Base-by-base conservation (phyloP, 2,888 invertebrate genomes). In the Drosophila atripex region DNA sequence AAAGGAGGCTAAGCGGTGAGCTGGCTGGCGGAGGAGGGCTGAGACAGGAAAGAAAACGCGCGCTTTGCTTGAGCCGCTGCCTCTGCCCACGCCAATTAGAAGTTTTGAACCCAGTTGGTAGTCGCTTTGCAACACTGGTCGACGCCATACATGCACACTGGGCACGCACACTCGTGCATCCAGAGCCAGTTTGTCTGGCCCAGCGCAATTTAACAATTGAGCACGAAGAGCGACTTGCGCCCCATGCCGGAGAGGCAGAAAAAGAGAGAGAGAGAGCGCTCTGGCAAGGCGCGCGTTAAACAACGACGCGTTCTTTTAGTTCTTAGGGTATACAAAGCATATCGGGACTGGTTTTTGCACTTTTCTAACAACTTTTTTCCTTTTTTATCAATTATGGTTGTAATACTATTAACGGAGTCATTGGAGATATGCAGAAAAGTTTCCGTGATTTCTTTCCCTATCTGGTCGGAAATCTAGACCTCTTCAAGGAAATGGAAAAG, bases 181-280 rank as follows among this genome's bases (percentile, higher is more conserved):
- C 43, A 60, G 52, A 69, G 61, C 71, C 69, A 70, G 71, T 70
- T 53, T 69, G 69, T 69, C 69, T 71, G 69, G 61, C 43, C 41
- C 45, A 41, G 41, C 51, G 58, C 65, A 63, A 71, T 69, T 63
- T 35, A 71, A 57, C 53, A 80, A 76, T 57, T 77, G 85, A 77
- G 84, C 77, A 71, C 47, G 38, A 73, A 85, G 82, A 83, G 88
- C 86, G 86, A 88, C 88, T 83, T 87, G 86, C 70, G 88, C 72
- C 52, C 32, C 32, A 12, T 32, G 32, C 32, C 38, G 43, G 43
- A 16, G 39, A 39, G 18, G 38, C 39, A 23, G 46, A 16, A 32
- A 23, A 28, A 53, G 38, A 47, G 47, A n/a, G 61, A 51, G 65
- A 69, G 41, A 18, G 41, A 18, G 43, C 8, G 18, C 1, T 18